Percentiles rank a stretch among this genome's conserved stretches.
These are phyloP conservation scores for Augochlora pura DNA, from an alignment of 1,140 invertebrate genomes.

Conservation along the genomic window DNA sequence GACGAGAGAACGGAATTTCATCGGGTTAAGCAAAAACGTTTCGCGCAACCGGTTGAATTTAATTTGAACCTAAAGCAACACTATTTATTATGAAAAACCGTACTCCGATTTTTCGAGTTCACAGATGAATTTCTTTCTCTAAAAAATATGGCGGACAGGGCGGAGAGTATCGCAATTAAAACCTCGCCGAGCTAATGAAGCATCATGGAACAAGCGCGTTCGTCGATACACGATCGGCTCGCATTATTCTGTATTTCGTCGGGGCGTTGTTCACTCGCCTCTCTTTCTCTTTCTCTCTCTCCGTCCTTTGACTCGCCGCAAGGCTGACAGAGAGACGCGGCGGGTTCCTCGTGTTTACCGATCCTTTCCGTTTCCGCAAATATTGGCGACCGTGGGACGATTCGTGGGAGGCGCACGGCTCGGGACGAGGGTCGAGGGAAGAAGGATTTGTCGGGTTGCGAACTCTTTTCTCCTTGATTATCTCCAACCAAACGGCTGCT, in stretches of 20 bases:
- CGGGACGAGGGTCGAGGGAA: not conserved
- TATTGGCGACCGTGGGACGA: conserved; percentile 70
- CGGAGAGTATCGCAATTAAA: conserved; percentile 4
- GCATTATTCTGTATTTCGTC: not conserved
- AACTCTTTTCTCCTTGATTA: conserved; percentile 16
- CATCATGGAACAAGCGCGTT: not conserved
- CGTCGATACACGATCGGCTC: not conserved
- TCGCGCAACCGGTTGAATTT: too few relatives aligned
- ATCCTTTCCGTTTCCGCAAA: conserved; percentile 64
- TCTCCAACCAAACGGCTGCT: not conserved
- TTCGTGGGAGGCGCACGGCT: conserved; percentile 47
- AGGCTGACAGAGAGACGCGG: not conserved
- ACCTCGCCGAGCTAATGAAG: not conserved
- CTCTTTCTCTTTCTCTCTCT: too few relatives aligned
- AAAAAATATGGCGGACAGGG: conserved; percentile 21
- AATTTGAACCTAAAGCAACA: too few relatives aligned
- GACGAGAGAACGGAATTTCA: too few relatives aligned
- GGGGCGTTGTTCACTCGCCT: not conserved
- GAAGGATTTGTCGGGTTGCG: not conserved
- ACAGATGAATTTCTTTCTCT: too few relatives aligned
- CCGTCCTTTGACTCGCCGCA: not conserved
- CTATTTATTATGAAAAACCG: too few relatives aligned
- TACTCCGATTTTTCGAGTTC: too few relatives aligned
- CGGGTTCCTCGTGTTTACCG: conserved; percentile 47
- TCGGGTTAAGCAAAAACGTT: too few relatives aligned